Evolutionary conservation across 2,797 vertebrate species (phyloP).

Genomic region (Macroramphosus scolopax): DNA sequence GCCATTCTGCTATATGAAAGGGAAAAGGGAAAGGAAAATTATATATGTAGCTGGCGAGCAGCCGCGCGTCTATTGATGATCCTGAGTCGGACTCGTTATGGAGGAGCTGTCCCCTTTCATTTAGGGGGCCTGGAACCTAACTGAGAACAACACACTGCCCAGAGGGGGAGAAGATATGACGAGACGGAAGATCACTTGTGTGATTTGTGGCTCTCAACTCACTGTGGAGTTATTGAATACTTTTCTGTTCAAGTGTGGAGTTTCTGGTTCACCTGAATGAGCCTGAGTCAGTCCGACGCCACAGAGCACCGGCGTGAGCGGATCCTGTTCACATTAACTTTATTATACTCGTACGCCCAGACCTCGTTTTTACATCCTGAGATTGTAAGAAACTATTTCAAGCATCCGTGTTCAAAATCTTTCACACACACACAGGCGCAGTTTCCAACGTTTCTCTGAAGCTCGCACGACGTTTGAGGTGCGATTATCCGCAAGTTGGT

Average conservation of each 20-base stretch:
- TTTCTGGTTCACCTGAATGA: constrained; percentile 36
- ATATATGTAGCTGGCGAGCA: constrained; percentile 46
- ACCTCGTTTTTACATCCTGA: neutral
- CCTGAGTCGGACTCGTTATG: constrained; percentile 48
- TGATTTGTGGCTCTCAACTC: constrained; percentile 52
- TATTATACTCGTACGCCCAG: constrained; percentile 8
- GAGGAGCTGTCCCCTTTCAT: constrained; percentile 59
- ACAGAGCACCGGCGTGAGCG: too few relatives aligned
- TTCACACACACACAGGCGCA: too few relatives aligned
- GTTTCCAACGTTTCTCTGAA: too few relatives aligned
- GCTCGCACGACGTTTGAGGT: too few relatives aligned
- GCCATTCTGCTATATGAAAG: constrained; percentile 57
- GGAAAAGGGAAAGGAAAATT: constrained; percentile 56
- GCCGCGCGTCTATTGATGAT: constrained; percentile 57
- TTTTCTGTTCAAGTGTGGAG: constrained; percentile 22
- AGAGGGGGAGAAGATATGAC: constrained; percentile 48
- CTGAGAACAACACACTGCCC: constrained; percentile 26
- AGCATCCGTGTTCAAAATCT: too few relatives aligned
- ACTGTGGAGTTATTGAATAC: constrained; percentile 31
- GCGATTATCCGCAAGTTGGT: too few relatives aligned
- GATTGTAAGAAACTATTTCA: too few relatives aligned
- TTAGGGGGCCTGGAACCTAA: constrained; percentile 42
- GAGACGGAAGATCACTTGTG: constrained; percentile 48
- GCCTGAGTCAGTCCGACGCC: constrained; percentile 21
- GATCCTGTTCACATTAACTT: constrained; percentile 3